Evolutionary conservation across 2,888 invertebrate species (phyloP), one percentile per base, ranked within the genome.

Genomic region (Danaus chrysippus): DNA sequence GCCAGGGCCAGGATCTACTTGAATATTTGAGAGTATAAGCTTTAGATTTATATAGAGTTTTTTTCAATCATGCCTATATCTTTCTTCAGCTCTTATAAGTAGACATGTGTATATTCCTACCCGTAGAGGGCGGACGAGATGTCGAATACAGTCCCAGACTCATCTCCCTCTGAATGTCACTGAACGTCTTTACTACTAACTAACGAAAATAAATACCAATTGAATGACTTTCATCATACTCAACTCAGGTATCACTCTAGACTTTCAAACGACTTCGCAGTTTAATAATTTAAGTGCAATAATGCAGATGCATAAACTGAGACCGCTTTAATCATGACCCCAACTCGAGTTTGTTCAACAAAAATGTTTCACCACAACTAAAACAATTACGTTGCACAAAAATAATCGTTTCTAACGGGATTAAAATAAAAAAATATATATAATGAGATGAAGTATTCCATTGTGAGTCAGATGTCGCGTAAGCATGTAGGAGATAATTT

Each of bases 401-500:
- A 17, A 49, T 49, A 52, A 41, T 54, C 12, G n/a, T 41, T 15
- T 54, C 23, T 54, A 41, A 46, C 49, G 54, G 57, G 58, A 58
- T 62, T 34, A 54, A 23, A 74, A 70, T 76, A 49, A 49, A 49
- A 49, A 49, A 17, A 46, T 5, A 5, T 34, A 34, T 34, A 34
- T 34, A 34, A 34, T 34, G 67, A 83, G 83, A 85, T 84, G 83
- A 80, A 75, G 74, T 73, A 73, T 80, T 83, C 84, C 78, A 86
- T 84, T 85, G 86, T 87, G 84, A 84, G 76, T 85, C 82, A 83
- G 79, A 83, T 86, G 87, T 89, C 87, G 84, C 86, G 74, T 83
- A 82, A 82, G 84, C 81, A 75, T 76, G 75, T 80, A 80, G 82
- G 81, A 88, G 89, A 88, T 90, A 89, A 89, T 90, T 90, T 88